Base-by-base conservation (phyloP, 2,113 vertebrate species). In the Forbesichthys agassizii region DNA sequence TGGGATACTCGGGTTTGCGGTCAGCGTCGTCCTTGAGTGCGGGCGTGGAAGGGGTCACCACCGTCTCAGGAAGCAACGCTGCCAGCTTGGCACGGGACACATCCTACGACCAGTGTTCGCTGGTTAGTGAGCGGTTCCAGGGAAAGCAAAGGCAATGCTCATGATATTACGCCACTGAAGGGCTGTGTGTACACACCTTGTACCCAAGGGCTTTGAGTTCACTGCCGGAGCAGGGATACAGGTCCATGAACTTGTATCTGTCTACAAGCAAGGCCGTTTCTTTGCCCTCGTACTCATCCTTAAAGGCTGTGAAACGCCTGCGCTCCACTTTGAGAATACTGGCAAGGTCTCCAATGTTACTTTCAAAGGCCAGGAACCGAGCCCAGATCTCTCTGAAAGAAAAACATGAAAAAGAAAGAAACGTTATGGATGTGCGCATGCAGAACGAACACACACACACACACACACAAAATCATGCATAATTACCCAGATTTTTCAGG, bases 211-310 rank as follows among this genome's bases (percentile, higher is more conserved):
- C 98, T 91, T 99, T 99, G 52, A 99, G 95, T 83, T 99, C 98
- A 20, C 96, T 95, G 10, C 93, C 66, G 59, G 98, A 99, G 81
- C 98, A 99, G 47, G 98, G 98, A 84, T 98, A 99, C 72, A 99
- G 89, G 84, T 99, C 98, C 98, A 99, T 99, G 88, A 99, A 99
- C 85, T 99, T 99, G 80, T 99, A 99, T 82, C 97, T 92, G 68
- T 99, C 98, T 48, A 99, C 98, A 1, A 99, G 92, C 82, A 98
- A 86, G 54, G 97, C 97, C 0, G 98, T 99, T 86, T 99, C 97
- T 89, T 99, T 99, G 84, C 97, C 98, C 84, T 99, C 97, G 0
- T 98, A 99, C 57, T 99, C 98, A 10, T 99, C 97, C 78, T 98
- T 98, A 83, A 99, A 99, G 5, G 97, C 97, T 8, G 95, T 93